phyloP scores from a whole-genome alignment of 2,797 vertebrate genomes.

The Eutrigla gurnardus region DNA sequence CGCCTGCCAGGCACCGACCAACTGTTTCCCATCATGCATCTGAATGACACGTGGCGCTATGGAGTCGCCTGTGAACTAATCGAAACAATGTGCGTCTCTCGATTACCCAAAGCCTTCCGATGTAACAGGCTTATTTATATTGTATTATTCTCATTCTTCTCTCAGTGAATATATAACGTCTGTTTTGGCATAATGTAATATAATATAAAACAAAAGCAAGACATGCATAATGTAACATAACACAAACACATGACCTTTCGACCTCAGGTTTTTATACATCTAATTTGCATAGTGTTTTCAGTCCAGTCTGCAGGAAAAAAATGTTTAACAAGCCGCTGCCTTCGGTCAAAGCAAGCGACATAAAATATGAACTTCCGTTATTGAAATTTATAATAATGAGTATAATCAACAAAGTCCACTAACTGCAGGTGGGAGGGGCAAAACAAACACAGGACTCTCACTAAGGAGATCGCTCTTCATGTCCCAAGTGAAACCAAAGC shows the following conservation, averaged over 20 bases:
- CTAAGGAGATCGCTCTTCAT: too few relatives aligned
- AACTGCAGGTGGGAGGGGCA: too few relatives aligned
- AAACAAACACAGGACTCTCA: too few relatives aligned
- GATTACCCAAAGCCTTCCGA: not conserved
- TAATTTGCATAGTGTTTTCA: not conserved
- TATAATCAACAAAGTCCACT: too few relatives aligned
- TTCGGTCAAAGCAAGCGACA: too few relatives aligned
- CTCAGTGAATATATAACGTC: not conserved
- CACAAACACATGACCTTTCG: not conserved
- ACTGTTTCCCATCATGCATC: conserved; percentile 67
- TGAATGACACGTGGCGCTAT: conserved; percentile 39
- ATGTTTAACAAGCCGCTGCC: too few relatives aligned
- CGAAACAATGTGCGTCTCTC: conserved; percentile 15
- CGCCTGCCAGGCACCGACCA: conserved; percentile 68
- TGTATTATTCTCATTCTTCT: not conserved
- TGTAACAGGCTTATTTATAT: not conserved
- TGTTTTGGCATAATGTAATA: not conserved
- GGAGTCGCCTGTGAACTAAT: conserved; percentile 39
- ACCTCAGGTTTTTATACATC: not conserved
- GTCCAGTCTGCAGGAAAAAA: too few relatives aligned
- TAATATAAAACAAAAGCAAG: not conserved
- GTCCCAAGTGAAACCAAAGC: too few relatives aligned
- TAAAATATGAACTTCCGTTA: too few relatives aligned
- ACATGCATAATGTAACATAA: not conserved
- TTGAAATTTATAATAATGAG: too few relatives aligned